Conservation (phyloP, 2,797 vertebrate genomes). For the Poecilia picta region DNA sequence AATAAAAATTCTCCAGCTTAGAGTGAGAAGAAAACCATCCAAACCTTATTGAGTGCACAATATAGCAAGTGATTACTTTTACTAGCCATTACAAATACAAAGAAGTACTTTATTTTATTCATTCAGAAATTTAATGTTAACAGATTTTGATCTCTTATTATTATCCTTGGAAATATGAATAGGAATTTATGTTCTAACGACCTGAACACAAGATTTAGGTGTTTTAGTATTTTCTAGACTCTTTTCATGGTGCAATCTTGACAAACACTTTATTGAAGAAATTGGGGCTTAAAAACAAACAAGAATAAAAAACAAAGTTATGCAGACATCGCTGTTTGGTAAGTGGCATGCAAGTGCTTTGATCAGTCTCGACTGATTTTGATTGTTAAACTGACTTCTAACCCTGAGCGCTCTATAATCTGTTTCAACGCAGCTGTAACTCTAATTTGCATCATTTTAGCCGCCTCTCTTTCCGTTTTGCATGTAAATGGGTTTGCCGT, state of each 20-base stretch:
- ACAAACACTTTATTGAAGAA: background rate
- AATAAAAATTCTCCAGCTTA: background rate
- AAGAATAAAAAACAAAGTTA: background rate
- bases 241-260: background rate
- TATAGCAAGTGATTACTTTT: background rate
- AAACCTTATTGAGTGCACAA: background rate
- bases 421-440: slow-evolving; percentile 15
- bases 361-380: slow-evolving; percentile 14
- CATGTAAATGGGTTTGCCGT: slow-evolving; percentile 13
- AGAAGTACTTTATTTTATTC: background rate
- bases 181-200: background rate
- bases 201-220: background rate
- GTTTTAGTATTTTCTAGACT: background rate
- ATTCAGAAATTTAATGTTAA: background rate
- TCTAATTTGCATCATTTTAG: background rate
- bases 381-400: slow-evolving; percentile 26
- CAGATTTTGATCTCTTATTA: background rate
- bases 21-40: background rate
- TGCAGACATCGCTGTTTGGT: slow-evolving; percentile 1
- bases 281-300: background rate
- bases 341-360: slow-evolving; percentile 4
- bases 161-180: background rate
- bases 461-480: slow-evolving; percentile 13
- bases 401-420: background rate
- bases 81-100: background rate